phyloP scores from a whole-genome alignment of 2,797 vertebrate species.

The Phalloptychus januarius region DNA sequence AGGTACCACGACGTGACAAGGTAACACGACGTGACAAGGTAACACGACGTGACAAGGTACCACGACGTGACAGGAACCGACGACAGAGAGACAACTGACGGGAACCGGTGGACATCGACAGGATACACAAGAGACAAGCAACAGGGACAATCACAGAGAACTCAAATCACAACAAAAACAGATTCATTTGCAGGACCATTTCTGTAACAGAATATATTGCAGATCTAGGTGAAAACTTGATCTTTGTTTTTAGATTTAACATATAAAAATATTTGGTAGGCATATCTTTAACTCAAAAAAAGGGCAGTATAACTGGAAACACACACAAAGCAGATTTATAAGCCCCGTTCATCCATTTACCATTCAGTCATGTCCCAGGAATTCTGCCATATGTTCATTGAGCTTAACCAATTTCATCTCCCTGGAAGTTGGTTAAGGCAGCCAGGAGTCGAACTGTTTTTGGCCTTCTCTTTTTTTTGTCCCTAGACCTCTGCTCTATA shows the following conservation, averaged over 20 bases:
- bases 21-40: too few relatives aligned
- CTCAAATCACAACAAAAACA: too few relatives aligned
- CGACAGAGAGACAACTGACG: too few relatives aligned
- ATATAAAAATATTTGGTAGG: background rate
- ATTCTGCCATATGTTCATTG: slow-evolving; percentile 60
- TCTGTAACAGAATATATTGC: background rate
- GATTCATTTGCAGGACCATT: background rate
- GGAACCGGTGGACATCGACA: too few relatives aligned
- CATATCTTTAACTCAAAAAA: background rate
- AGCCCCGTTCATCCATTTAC: slow-evolving; percentile 24
- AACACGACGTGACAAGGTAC: too few relatives aligned
- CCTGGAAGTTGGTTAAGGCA: slow-evolving; percentile 4
- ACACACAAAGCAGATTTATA: slow-evolving; percentile 17
- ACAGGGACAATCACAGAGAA: too few relatives aligned
- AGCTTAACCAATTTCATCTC: slow-evolving; percentile 45
- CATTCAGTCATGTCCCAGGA: slow-evolving; percentile 34
- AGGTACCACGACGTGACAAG: too few relatives aligned
- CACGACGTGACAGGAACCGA: too few relatives aligned
- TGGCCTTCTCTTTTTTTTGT: background rate
- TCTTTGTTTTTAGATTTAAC: background rate
- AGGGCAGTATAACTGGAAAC: slow-evolving; percentile 11
- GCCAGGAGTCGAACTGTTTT: slow-evolving; percentile 22
- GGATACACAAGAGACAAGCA: too few relatives aligned
- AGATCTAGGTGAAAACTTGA: background rate
- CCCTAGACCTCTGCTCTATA: slow-evolving; percentile 3